Conservation (phyloP, 1,140 invertebrate genomes). For the Tachypleus tridentatus region DNA sequence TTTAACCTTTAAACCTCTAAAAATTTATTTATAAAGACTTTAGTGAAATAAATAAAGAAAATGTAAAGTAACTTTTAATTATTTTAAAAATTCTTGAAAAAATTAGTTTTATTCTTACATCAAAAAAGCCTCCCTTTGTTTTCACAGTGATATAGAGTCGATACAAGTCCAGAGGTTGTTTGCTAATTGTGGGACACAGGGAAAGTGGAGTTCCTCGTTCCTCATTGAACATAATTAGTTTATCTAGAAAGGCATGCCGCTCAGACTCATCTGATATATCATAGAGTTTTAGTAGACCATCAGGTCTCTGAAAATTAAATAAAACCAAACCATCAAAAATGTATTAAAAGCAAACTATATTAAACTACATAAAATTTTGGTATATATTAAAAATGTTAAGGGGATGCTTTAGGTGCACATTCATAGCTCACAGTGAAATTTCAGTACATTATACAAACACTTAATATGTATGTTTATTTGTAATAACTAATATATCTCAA, state of each 20-base stretch:
- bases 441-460: too few species aligned
- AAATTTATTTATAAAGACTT: too few species aligned
- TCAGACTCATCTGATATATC: conserved; percentile 94
- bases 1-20: too few species aligned
- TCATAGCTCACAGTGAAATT: conserved; percentile 7
- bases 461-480: too few species aligned
- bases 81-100: too few species aligned
- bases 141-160: conserved; percentile 86
- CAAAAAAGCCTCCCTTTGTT: conserved; percentile 90
- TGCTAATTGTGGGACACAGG: conserved; percentile 89
- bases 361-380: conserved; percentile 5
- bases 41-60: too few species aligned
- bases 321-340: neutral
- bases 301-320: conserved; percentile 28
- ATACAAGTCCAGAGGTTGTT: conserved; percentile 95
- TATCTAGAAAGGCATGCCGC: conserved; percentile 74
- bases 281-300: conserved; percentile 64
- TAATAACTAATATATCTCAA: too few species aligned
- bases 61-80: too few species aligned
- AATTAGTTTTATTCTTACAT: conserved; percentile 30
- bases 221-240: conserved; percentile 84
- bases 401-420: too few species aligned
- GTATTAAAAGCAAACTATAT: neutral
- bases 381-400: neutral
- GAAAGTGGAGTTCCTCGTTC: conserved; percentile 80